phyloP scores from a whole-genome alignment of 1,140 invertebrate genomes.

The Bombus consobrinus region DNA sequence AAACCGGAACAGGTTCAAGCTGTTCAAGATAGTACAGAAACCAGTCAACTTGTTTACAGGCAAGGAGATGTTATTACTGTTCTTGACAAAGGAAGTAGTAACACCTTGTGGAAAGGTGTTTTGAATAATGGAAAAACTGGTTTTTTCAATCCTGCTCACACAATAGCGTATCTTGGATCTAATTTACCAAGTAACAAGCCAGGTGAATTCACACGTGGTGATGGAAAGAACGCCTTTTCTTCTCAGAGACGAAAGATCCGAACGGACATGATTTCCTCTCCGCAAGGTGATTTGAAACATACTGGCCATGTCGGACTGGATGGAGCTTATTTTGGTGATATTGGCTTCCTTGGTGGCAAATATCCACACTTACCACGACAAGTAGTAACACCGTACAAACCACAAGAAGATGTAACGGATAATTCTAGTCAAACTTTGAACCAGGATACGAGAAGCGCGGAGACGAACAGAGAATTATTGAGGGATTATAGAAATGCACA shows the following conservation, averaged over 20 bases:
- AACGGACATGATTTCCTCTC: conserved; percentile 97
- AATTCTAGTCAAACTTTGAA: conserved; percentile 79
- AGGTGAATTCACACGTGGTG: conserved; percentile 84
- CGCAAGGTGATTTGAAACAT: conserved; percentile 98
- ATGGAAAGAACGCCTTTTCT: conserved; percentile 84
- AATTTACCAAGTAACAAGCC: conserved; percentile 89
- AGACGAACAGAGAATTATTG: conserved; percentile 77
- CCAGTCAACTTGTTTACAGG: conserved; percentile 91
- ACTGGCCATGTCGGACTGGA: conserved; percentile 98
- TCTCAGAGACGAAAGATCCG: conserved; percentile 88
- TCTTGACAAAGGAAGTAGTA: conserved; percentile 90
- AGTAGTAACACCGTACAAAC: conserved; percentile 94
- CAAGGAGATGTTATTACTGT: conserved; percentile 96
- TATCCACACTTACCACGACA: conserved; percentile 92
- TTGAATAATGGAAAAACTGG: conserved; percentile 93
- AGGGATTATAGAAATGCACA: conserved; percentile 72
- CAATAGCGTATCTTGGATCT: conserved; percentile 93
- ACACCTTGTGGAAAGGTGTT: conserved; percentile 91
- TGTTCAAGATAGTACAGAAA: conserved; percentile 84
- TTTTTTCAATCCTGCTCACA: conserved; percentile 94
- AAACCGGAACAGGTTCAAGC: conserved; percentile 96
- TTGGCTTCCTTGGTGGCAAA: conserved; percentile 92
- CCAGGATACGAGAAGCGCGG: conserved; percentile 79
- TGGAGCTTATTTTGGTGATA: conserved; percentile 97
- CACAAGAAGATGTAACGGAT: conserved; percentile 87